Evolutionary conservation across 2,113 vertebrate genomes (phyloP).

Genomic region (Myotis davidii): DNA sequence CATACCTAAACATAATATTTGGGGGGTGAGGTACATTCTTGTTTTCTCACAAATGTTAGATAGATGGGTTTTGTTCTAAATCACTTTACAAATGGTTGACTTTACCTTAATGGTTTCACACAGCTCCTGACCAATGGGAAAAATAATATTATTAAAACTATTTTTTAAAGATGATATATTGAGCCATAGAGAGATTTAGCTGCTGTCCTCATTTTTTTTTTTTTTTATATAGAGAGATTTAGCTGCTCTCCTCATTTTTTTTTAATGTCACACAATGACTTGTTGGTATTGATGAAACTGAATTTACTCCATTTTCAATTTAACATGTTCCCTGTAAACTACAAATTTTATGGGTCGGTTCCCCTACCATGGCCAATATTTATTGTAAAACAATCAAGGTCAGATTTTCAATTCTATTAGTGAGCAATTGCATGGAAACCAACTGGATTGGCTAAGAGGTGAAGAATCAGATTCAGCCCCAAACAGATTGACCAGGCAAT

Average conservation of each 20-base stretch:
- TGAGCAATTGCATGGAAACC: constrained; percentile 55
- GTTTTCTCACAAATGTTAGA: constrained; percentile 37
- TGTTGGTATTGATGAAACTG: background rate
- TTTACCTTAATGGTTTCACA: constrained; percentile 45
- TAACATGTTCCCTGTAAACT: constrained; percentile 54
- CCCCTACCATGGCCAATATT: constrained; percentile 37
- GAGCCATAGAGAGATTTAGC: background rate
- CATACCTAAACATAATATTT: background rate
- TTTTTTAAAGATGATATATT: constrained; percentile 49
- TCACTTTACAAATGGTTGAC: constrained; percentile 20
- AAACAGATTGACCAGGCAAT: background rate
- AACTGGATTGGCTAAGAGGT: constrained; percentile 17
- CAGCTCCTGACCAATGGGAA: constrained; percentile 14
- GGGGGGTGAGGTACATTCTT: background rate
- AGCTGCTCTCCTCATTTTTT: background rate
- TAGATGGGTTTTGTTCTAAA: background rate
- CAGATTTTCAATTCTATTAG: constrained; percentile 57
- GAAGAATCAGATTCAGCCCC: constrained; percentile 2
- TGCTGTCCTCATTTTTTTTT: constrained; percentile 11
- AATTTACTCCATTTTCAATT: constrained; percentile 61
- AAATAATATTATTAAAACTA: constrained; percentile 33
- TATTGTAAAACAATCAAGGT: constrained; percentile 51
- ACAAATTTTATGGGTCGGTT: constrained; percentile 31
- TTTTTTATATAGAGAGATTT: constrained; percentile 18
- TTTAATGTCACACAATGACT: constrained; percentile 41